Evolutionary conservation across 2,113 vertebrate species (phyloP).

Genomic region (Corythornis madagascariensis): DNA sequence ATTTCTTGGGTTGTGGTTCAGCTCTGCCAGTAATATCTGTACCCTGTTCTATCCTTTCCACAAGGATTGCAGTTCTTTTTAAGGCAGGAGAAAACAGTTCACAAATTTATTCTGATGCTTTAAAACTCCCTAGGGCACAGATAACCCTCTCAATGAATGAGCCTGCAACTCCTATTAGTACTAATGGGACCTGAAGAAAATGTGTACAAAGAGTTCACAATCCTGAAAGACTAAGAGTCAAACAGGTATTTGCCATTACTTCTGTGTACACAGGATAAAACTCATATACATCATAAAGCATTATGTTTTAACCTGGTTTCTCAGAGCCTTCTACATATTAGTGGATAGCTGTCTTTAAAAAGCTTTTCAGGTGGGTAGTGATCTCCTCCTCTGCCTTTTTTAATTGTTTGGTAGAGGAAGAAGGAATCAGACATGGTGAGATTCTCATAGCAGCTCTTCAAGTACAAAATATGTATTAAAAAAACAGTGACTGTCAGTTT

Average conservation of each 20-base stretch:
- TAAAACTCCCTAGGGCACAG: background rate
- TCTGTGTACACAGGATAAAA: background rate
- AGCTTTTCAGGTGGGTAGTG: background rate
- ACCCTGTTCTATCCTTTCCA: background rate
- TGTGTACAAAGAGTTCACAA: background rate
- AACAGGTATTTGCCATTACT: background rate
- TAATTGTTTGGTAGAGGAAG: background rate
- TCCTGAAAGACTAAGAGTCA: background rate
- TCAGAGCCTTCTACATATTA: background rate
- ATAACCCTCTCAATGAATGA: background rate
- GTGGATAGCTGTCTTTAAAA: background rate
- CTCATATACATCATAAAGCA: background rate
- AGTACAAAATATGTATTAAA: background rate
- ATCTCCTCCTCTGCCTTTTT: background rate
- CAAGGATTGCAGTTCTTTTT: background rate
- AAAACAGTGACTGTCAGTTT: background rate
- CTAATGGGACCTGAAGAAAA: background rate
- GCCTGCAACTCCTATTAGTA: background rate
- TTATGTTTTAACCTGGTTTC: background rate
- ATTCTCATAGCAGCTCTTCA: background rate
- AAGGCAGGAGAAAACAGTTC: slow-evolving; percentile 21
- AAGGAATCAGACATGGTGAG: background rate
- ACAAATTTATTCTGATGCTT: slow-evolving; percentile 13
- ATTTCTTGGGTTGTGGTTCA: slow-evolving; percentile 32
- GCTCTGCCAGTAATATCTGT: background rate